Conservation (phyloP, 2,113 vertebrate species). For the Thalassoma bifasciatum region DNA sequence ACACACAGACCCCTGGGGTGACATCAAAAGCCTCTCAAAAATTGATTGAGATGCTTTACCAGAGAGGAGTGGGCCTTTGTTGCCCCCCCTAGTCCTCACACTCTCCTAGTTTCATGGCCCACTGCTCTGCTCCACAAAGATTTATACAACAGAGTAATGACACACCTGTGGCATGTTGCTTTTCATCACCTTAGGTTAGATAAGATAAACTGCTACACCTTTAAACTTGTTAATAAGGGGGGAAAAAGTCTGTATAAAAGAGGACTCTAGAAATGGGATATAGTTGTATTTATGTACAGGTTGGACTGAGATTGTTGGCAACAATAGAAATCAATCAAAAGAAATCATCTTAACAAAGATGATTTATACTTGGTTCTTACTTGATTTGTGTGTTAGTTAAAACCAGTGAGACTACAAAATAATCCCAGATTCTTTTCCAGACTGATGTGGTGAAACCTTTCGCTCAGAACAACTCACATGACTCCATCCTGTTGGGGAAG, state of each 20-base stretch:
- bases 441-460: too few species aligned
- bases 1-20: background rate
- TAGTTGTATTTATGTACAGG: too few species aligned
- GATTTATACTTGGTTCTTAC: too few species aligned
- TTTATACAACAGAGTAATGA: slow-evolving; percentile 25
- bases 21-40: slow-evolving; percentile 59
- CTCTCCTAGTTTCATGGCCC: slow-evolving; percentile 6
- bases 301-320: too few species aligned
- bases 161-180: slow-evolving; percentile 5
- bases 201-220: background rate
- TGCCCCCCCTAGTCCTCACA: slow-evolving; percentile 25
- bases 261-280: too few species aligned
- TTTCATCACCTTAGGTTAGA: slow-evolving; percentile 19
- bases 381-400: too few species aligned
- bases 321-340: too few species aligned
- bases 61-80: slow-evolving; percentile 49
- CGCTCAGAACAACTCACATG: too few species aligned
- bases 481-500: too few species aligned
- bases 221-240: background rate
- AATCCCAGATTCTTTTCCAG: too few species aligned
- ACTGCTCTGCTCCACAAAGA: slow-evolving; percentile 24
- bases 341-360: too few species aligned
- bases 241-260: background rate
- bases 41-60: slow-evolving; percentile 60
- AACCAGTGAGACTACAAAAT: too few species aligned